Percentiles rank a stretch among this genome's conserved stretches.
Conservation (phyloP, 2,113 vertebrate species). For the Chiloscyllium plagiosum region DNA sequence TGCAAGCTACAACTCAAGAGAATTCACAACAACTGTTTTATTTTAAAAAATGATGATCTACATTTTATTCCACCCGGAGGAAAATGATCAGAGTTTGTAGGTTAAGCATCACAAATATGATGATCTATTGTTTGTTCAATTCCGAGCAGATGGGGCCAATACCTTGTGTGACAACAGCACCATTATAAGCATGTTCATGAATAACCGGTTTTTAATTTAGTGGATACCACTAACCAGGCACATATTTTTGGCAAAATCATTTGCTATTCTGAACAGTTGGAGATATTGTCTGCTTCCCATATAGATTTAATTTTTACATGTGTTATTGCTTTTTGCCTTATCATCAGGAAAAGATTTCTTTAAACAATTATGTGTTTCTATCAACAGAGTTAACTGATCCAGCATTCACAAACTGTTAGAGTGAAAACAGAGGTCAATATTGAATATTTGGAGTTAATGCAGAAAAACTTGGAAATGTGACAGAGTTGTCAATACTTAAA, state of each 20-base stretch:
- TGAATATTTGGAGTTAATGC: neutral
- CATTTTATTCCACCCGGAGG: constrained; percentile 22
- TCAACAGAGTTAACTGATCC: neutral
- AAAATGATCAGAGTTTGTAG: constrained; percentile 5
- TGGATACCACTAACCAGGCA: neutral
- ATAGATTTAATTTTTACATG: constrained; percentile 1
- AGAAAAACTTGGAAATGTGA: neutral
- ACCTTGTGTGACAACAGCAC: neutral
- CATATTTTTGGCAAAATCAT: neutral
- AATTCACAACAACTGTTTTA: neutral
- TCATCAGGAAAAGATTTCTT: neutral
- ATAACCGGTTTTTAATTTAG: neutral
- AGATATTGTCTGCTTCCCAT: neutral
- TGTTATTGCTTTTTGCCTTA: constrained; percentile 5
- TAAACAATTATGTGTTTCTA: neutral
- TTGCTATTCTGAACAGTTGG: neutral
- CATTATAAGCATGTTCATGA: neutral
- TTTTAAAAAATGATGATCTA: constrained; percentile 5
- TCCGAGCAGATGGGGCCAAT: neutral
- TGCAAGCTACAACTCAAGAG: neutral
- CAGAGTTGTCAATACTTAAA: neutral
- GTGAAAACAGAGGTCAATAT: neutral
- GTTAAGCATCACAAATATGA: constrained; percentile 19
- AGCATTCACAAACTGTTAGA: neutral
- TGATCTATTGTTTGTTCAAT: constrained; percentile 18